Evolutionary conservation across 2,113 vertebrate species (phyloP).

Genomic region (Melanerpes formicivorus): DNA sequence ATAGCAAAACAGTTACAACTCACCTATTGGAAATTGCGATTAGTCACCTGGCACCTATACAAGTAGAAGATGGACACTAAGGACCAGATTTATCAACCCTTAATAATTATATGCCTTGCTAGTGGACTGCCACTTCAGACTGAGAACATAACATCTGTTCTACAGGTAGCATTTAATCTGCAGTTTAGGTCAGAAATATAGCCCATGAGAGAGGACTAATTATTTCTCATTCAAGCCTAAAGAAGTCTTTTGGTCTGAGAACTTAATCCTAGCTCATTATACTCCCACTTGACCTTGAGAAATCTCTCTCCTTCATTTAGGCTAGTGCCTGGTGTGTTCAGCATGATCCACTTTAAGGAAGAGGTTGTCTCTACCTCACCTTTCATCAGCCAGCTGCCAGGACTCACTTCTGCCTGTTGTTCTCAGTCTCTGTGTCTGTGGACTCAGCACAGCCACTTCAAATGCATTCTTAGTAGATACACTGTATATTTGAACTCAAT

Average conservation of each 20-base stretch:
- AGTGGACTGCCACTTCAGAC: not conserved
- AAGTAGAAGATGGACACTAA: not conserved
- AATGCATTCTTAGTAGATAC: not conserved
- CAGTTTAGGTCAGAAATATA: not conserved
- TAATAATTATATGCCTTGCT: not conserved
- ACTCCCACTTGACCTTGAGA: not conserved
- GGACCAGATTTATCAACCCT: not conserved
- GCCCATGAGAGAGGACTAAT: not conserved
- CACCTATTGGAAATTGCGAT: not conserved
- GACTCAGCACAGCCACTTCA: not conserved
- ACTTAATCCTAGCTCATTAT: not conserved
- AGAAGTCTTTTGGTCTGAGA: not conserved
- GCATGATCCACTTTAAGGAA: rapidly evolving
- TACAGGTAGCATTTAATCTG: not conserved
- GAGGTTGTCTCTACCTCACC: rapidly evolving
- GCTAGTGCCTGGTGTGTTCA: not conserved
- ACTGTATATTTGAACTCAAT: not conserved
- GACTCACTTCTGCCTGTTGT: not conserved
- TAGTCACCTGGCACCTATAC: not conserved
- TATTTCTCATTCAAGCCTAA: not conserved
- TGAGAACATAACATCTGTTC: not conserved
- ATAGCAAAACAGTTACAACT: not conserved
- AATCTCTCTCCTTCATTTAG: not conserved
- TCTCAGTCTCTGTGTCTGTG: not conserved
- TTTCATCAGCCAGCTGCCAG: not conserved